phyloP scores from a whole-genome alignment of 2,113 vertebrate species.

The Noctilio leporinus region DNA sequence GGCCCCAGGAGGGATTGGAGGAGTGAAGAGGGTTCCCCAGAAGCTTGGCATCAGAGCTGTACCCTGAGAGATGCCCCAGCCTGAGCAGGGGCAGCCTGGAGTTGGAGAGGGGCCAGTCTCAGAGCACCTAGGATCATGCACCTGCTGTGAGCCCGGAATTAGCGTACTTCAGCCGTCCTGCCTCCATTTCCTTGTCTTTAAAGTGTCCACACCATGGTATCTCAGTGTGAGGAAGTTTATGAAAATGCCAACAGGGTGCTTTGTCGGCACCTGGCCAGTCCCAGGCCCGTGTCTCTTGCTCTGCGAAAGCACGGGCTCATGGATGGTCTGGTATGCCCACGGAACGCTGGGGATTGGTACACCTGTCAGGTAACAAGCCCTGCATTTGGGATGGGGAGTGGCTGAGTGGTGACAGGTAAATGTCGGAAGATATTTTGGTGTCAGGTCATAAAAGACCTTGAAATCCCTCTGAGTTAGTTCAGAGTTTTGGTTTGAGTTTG shows the following conservation, averaged over 20 bases:
- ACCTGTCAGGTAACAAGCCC: not conserved
- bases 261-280: rapidly evolving
- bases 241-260: not conserved
- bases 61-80: not conserved
- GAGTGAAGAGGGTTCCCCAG: not conserved
- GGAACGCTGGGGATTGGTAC: not conserved
- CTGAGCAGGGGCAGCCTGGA: not conserved
- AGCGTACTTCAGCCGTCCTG: not conserved
- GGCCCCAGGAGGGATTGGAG: rapidly evolving
- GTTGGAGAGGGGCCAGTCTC: not conserved
- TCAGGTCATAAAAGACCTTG: not conserved
- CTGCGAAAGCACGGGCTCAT: not conserved
- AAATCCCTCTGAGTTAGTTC: not conserved
- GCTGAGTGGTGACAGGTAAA: not conserved
- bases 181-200: not conserved
- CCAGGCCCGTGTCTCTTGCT: not conserved
- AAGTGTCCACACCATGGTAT: rapidly evolving
- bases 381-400: not conserved
- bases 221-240: not conserved
- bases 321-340: rapidly evolving
- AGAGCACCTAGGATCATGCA: too few relatives aligned
- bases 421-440: not conserved
- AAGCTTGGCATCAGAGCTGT: rapidly evolving
- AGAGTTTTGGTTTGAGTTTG: not conserved
- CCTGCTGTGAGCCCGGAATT: not conserved